A percentile compares a stretch with the other conserved stretches of the same genome.
Conservation (phyloP, 2,888 invertebrate species). For the Heteropelma amictum region DNA sequence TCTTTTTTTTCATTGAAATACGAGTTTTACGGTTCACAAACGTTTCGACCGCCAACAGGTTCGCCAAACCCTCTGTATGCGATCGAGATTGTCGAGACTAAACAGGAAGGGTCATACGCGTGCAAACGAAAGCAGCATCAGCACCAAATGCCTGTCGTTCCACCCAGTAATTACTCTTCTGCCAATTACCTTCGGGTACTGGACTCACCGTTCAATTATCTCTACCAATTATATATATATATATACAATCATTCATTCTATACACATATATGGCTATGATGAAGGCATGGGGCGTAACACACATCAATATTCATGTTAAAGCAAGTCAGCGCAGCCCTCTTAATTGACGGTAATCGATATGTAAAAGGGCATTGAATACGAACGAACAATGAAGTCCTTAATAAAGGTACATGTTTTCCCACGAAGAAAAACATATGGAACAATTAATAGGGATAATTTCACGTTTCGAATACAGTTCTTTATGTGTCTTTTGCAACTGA, state of each 20-base stretch:
- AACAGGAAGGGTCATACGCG: no score
- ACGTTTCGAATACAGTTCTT: no score
- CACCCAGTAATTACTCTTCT: conserved; percentile 58
- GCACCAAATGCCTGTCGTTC: conserved; percentile 50
- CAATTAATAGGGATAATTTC: no score
- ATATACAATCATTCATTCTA: neutral
- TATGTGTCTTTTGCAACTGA: no score
- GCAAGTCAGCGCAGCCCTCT: neutral
- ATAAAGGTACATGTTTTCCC: neutral
- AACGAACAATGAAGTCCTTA: neutral
- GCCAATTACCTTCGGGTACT: conserved; percentile 58
- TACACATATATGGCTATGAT: neutral
- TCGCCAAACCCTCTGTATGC: neutral
- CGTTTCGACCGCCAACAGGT: neutral
- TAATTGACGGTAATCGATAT: neutral
- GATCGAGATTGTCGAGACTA: no score
- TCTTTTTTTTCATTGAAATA: neutral
- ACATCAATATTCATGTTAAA: neutral
- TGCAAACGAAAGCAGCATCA: conserved; percentile 33
- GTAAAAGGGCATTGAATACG: neutral
- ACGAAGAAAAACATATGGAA: no score
- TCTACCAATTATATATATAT: conserved; percentile 33
- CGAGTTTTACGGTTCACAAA: neutral
- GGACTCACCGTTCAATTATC: conserved; percentile 59
- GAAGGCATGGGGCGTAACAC: neutral